Percentiles rank a stretch among this genome's conserved stretches.
Evolutionary conservation across 1,140 invertebrate genomes (phyloP).

Genomic region (Littorina saxatilis): DNA sequence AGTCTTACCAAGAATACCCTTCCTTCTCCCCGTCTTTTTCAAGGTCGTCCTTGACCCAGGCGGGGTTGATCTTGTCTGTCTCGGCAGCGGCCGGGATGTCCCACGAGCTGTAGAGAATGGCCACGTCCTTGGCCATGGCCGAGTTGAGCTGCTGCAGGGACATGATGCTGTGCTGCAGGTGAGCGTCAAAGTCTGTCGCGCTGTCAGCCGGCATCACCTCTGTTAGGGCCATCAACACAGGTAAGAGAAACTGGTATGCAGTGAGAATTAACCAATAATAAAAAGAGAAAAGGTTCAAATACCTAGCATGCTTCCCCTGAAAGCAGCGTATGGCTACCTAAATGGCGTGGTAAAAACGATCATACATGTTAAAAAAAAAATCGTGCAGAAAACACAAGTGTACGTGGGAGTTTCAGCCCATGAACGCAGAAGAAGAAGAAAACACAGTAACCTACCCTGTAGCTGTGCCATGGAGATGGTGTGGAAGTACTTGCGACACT

Average conservation of each 20-base stretch:
- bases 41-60: constrained; percentile 58
- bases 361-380: too few relatives aligned
- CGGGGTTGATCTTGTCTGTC: constrained; percentile 51
- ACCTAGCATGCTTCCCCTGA: too few relatives aligned
- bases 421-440: not conserved
- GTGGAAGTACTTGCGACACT: constrained; percentile 75
- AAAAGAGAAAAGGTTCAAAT: too few relatives aligned
- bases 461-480: constrained; percentile 71
- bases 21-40: constrained; percentile 53
- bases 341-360: too few relatives aligned
- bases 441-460: constrained; percentile 54
- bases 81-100: constrained; percentile 49
- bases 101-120: constrained; percentile 62
- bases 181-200: constrained; percentile 67
- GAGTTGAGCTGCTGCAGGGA: constrained; percentile 65
- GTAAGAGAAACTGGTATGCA: too few relatives aligned
- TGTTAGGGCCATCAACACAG: constrained; percentile 35
- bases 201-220: constrained; percentile 69
- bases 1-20: constrained; percentile 55
- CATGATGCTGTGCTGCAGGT: constrained; percentile 67
- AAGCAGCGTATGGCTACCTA: too few relatives aligned
- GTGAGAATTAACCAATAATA: too few relatives aligned
- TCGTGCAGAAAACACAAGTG: too few relatives aligned
- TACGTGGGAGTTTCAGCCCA: too few relatives aligned
- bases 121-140: constrained; percentile 62